Evolutionary conservation across 2,113 vertebrate genomes (phyloP), one percentile per base, ranked within the genome.

Genomic region (Aphelocoma coerulescens): DNA sequence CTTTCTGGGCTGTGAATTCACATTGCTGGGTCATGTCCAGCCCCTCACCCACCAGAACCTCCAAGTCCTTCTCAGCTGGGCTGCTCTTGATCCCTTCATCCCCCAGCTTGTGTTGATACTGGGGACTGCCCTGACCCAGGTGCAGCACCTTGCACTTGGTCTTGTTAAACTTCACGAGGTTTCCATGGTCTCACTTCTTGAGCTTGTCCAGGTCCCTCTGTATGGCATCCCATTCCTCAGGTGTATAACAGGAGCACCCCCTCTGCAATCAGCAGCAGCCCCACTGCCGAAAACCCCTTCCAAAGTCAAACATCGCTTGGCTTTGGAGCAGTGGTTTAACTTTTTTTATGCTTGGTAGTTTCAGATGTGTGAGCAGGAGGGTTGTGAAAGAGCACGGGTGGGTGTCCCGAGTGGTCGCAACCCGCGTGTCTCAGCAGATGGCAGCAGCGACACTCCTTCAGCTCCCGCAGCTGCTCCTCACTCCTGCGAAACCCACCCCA

Each of bases 41-140:
- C 35, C 59, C 3, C 67, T 27, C 5, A 13, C 2, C 51, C 43
- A 23, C 18, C 51, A 4, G 35, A 1, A 73, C 8, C 14, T 16
- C 27, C 33, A 27, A 58, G 19, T 37, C 51, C 44, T 55, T 35
- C 41, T 37, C 3, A 3, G 39, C 4, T 3, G 43, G 12, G 37
- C 76, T 58, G 67, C 37, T 74, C 59, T 37, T 6, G 4, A 66
- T 58, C 43, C 30, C 3, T 32, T 4, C 49, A 19, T 32, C 21
- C 32, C 26, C 11, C 35, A 43, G n/a, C 28, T 7, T 6, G 32
- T 51, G 33, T 12, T 65, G 43, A 27, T 27, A 57, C 1, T 12
- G 0, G 4, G 11, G 27, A 0, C 6, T 59, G 27, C 68, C 18
- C 22, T 1, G 8, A 23, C 27, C 27, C 37, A 9, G 22, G 12